Evolutionary conservation across 64 coral and sea anemone species (phyloP).

Genomic region (Dendrophyllia cribrosa): DNA sequence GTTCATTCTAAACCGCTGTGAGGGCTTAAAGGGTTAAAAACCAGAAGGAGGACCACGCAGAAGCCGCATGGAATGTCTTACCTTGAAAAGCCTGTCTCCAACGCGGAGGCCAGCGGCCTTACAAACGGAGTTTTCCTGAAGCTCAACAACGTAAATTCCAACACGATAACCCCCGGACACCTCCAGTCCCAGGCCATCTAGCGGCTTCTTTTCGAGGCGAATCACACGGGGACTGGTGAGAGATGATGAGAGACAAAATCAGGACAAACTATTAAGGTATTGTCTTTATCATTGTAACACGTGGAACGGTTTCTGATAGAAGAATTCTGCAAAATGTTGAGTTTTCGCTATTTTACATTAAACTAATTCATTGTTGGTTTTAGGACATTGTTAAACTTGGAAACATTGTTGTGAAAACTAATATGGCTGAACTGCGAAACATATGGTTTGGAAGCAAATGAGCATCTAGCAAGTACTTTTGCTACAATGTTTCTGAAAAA

Average conservation of each 20-base stretch:
- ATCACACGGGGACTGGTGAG: constrained; percentile 79
- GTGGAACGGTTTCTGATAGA: too few relatives aligned
- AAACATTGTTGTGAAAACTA: too few relatives aligned
- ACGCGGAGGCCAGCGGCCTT: constrained; percentile 74
- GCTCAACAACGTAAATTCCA: constrained; percentile 84
- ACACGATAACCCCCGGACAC: constrained; percentile 85
- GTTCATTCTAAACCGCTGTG: too few relatives aligned
- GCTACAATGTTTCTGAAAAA: too few relatives aligned
- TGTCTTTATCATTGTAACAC: not conserved
- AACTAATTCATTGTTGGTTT: too few relatives aligned
- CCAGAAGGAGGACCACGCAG: not conserved
- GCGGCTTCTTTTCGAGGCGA: constrained; percentile 77
- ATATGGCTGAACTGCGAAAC: too few relatives aligned
- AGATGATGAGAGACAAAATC: not conserved
- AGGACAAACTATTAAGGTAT: not conserved
- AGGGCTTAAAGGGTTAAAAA: not conserved
- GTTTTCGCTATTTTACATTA: too few relatives aligned
- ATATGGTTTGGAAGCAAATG: too few relatives aligned
- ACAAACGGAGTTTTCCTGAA: constrained; percentile 83
- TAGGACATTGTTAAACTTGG: too few relatives aligned
- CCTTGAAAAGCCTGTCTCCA: constrained; percentile 89
- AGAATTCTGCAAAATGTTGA: too few relatives aligned
- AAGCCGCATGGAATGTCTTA: not conserved
- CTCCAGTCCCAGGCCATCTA: constrained; percentile 76
- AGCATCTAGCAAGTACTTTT: too few relatives aligned